phyloP scores from a whole-genome alignment of 2,113 vertebrate species.

The Bombycilla garrulus region DNA sequence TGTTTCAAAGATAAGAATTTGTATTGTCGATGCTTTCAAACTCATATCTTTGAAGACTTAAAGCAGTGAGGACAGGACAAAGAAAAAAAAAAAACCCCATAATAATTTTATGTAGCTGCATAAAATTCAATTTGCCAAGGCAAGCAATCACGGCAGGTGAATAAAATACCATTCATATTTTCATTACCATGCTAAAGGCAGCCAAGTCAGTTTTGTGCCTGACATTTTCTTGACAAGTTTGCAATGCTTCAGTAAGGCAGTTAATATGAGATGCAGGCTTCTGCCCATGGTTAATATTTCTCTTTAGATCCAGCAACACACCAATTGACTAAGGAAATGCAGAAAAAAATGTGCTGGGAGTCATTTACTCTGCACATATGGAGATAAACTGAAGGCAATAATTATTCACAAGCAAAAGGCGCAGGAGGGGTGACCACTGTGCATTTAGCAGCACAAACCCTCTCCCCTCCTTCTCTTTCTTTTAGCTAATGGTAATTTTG shows the following conservation, averaged over 20 bases:
- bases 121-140: conserved; percentile 42
- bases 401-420: neutral
- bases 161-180: conserved; percentile 30
- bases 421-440: neutral
- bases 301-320: conserved; percentile 23
- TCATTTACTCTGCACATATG: neutral
- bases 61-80: neutral
- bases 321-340: neutral
- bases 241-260: conserved; percentile 52
- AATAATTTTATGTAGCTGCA: conserved; percentile 20
- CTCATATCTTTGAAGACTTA: neutral
- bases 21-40: neutral
- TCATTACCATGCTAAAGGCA: conserved; percentile 11
- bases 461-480: neutral
- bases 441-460: neutral
- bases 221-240: conserved; percentile 50
- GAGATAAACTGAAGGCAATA: conserved; percentile 45
- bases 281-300: conserved; percentile 3
- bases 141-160: neutral
- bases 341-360: neutral
- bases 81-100: neutral
- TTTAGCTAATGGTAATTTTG: neutral
- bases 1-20: conserved; percentile 32
- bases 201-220: neutral
- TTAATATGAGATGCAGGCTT: conserved; percentile 24